Conservation (phyloP, 2,113 vertebrate genomes). For the Oenanthe melanoleuca region DNA sequence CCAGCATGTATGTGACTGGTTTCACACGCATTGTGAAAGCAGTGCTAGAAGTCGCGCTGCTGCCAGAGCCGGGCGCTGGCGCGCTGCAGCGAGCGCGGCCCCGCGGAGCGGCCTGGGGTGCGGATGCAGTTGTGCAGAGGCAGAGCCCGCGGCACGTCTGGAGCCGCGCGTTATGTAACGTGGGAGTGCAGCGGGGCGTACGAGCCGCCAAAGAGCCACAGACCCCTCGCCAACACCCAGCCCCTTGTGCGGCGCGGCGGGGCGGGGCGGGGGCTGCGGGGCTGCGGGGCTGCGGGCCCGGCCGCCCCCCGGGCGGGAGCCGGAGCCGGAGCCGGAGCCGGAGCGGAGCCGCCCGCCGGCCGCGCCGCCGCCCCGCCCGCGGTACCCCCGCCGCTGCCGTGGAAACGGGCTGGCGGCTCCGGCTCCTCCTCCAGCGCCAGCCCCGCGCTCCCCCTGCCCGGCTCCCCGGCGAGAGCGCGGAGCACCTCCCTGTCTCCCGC, state of each 20-base stretch:
- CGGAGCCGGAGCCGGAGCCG: too few relatives aligned
- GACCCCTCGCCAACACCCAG: neutral
- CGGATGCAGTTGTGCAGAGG: neutral
- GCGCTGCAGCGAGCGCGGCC: neutral
- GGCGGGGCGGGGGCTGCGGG: neutral
- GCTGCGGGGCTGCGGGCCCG: too few relatives aligned
- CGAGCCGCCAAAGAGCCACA: neutral
- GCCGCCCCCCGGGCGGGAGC: too few relatives aligned
- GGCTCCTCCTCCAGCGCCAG: constrained; percentile 53
- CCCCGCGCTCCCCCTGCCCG: constrained; percentile 45
- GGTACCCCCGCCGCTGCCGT: constrained; percentile 47
- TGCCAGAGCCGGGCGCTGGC: fast-evolving
- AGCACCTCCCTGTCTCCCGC: constrained; percentile 49
- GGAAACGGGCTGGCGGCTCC: constrained; percentile 54
- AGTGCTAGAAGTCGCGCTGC: fast-evolving
- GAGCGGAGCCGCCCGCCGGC: too few relatives aligned
- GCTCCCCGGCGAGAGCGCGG: neutral
- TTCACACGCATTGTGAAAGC: fast-evolving
- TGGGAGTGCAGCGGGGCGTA: neutral
- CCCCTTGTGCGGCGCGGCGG: neutral
- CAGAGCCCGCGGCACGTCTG: neutral
- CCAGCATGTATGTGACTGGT: neutral
- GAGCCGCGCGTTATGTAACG: neutral
- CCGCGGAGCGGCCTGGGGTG: neutral
- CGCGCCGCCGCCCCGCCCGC: constrained; percentile 26